Conservation (phyloP, 2,797 vertebrate species). For the Geotrypetes seraphini region DNA sequence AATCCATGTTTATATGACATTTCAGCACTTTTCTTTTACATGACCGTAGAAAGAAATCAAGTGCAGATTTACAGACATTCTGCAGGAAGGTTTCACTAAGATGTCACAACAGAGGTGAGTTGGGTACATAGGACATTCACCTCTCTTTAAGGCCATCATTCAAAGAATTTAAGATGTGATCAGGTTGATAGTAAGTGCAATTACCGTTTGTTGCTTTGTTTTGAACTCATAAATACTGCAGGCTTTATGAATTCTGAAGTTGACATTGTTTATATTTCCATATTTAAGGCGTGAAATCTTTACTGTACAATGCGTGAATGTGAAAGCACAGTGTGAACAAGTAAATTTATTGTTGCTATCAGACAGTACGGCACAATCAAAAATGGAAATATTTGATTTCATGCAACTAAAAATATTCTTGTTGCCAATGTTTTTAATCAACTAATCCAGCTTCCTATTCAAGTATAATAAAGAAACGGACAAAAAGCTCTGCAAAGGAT, state of each 20-base stretch:
- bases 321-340: too few species aligned
- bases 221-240: too few species aligned
- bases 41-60: constrained; percentile 4
- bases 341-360: too few species aligned
- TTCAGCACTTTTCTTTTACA: neutral
- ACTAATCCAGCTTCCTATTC: constrained; percentile 37
- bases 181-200: constrained; percentile 34
- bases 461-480: constrained; percentile 39
- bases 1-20: neutral
- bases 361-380: too few species aligned
- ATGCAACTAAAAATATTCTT: constrained; percentile 34
- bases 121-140: constrained; percentile 34
- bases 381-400: too few species aligned
- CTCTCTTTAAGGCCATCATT: constrained; percentile 43
- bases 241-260: too few species aligned
- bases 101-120: constrained; percentile 21
- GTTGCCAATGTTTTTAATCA: constrained; percentile 33
- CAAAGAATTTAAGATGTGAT: constrained; percentile 37
- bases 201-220: too few species aligned
- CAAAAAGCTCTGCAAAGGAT: constrained; percentile 32
- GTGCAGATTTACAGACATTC: constrained; percentile 6
- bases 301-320: too few species aligned
- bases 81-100: constrained; percentile 20
- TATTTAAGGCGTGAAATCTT: too few species aligned
- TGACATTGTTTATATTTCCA: too few species aligned